Evolutionary conservation across 2,888 invertebrate genomes (phyloP).

Genomic region (Acholoe squamosa): DNA sequence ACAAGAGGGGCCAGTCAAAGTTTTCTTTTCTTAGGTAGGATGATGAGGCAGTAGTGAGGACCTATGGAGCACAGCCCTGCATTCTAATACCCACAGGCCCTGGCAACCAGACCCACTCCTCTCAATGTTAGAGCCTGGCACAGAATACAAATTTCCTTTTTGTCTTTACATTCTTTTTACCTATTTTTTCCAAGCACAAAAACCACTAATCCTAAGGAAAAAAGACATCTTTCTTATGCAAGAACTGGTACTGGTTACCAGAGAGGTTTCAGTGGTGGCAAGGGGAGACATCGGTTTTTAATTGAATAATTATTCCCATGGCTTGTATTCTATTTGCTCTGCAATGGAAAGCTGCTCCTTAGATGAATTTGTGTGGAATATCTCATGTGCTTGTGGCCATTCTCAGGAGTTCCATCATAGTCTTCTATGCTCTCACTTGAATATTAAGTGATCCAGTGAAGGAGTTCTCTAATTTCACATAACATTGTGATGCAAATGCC

Average conservation of each 20-base stretch:
- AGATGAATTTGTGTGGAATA: neutral
- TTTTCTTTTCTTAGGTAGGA: neutral
- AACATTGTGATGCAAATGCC: neutral
- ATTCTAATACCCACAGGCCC: neutral
- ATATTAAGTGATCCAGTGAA: neutral
- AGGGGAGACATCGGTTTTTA: neutral
- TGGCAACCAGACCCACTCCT: neutral
- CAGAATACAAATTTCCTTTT: constrained; percentile 5
- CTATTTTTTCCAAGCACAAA: neutral
- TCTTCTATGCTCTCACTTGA: neutral
- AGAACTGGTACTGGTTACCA: neutral
- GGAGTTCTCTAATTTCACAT: neutral
- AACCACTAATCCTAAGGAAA: neutral
- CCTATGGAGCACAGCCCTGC: neutral
- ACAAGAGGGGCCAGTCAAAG: constrained; percentile 11
- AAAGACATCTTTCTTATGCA: neutral
- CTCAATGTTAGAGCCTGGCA: neutral
- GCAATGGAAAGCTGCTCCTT: neutral
- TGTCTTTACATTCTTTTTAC: neutral
- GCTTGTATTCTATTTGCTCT: neutral
- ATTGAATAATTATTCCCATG: neutral
- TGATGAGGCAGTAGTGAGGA: neutral
- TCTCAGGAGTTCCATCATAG: neutral
- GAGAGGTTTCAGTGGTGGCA: neutral
- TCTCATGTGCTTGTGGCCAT: neutral